Base-by-base conservation (phyloP, 2,888 invertebrate species). In the Nezara viridula region DNA sequence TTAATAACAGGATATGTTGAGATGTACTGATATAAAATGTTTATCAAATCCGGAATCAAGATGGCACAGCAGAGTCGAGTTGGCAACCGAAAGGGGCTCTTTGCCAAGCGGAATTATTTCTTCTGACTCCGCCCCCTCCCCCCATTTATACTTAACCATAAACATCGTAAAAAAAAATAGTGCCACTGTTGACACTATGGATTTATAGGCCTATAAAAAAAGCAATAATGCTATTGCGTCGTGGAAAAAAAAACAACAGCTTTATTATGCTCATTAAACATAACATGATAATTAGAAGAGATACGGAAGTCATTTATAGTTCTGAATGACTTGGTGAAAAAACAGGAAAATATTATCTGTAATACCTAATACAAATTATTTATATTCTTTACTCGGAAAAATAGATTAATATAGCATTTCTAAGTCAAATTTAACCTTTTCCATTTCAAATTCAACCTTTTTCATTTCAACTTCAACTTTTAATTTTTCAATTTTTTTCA, bases 41-140 rank as follows among this genome's bases (percentile, higher is more conserved):
- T 66, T 66, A 66, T 66, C 66, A 66, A 66, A 66, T 66, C 66
- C 21, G 66, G 66, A 32, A 66, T 66, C 66, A 66, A 32, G 32
- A 66, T 66, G 66, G 66, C 32, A 12, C 27, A 14, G 27, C 14
- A 10, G 27, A 24, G 66, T 19, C 3, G 32, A 66, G 66, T 66
- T 66, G 66, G 66, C 66, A 66, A 66, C 32, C 27, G 32, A 32
- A 66, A 32, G 66, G 19, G 66, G 66, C 66, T 66, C 66, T 6
- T 0, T 66, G 66, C 66, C 66, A 66, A 66, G 32, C 32, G 66
- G 66, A 66, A 66, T 66, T 66, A 66, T 66, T 66, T 66, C 66
- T 66, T 66, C 32, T 66, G 66, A 66, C 66, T 66, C 32, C 32
- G 1, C 27, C 60, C 32, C 66, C 66, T 19, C 27, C 32, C 66